Evolutionary conservation across 2,797 vertebrate species (phyloP).

Genomic region (Helostoma temminkii): DNA sequence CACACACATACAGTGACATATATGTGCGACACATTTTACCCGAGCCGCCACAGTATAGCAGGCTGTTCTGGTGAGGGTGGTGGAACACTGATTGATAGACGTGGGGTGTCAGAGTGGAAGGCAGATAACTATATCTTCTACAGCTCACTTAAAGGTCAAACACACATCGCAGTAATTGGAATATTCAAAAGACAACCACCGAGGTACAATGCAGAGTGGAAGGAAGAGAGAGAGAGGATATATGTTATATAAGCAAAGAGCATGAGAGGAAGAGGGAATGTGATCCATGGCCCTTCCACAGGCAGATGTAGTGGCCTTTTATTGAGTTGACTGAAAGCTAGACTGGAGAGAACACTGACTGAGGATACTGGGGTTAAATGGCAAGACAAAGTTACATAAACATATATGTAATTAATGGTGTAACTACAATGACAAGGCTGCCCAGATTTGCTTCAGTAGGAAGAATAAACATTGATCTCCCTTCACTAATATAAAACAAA

Average conservation of each 20-base stretch:
- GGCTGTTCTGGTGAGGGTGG: conserved; percentile 37
- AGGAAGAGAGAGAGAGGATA: conserved; percentile 31
- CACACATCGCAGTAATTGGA: conserved; percentile 90
- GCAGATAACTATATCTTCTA: conserved; percentile 98
- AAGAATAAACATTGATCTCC: neutral
- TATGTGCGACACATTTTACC: conserved; percentile 20
- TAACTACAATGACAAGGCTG: conserved; percentile 44
- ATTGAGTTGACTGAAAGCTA: conserved; percentile 72
- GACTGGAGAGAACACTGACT: conserved; percentile 38
- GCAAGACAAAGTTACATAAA: conserved; percentile 55
- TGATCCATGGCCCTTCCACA: conserved; percentile 81
- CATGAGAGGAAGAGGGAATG: conserved; percentile 78
- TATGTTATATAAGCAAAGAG: conserved; percentile 75
- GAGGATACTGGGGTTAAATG: conserved; percentile 40
- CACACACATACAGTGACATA: neutral
- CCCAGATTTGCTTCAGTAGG: conserved; percentile 25
- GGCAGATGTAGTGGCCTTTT: conserved; percentile 83
- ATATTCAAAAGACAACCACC: conserved; percentile 90
- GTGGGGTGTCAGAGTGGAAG: conserved; percentile 91
- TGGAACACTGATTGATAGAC: conserved; percentile 97
- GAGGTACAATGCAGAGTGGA: conserved; percentile 51
- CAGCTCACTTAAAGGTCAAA: conserved; percentile 98
- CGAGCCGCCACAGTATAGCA: conserved; percentile 36
- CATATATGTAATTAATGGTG: conserved; percentile 17
- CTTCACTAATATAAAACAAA: too few species aligned